A percentile compares a stretch with the other conserved stretches of the same genome.
phyloP scores from a whole-genome alignment of 1,140 invertebrate species.

The Hestina assimilis region DNA sequence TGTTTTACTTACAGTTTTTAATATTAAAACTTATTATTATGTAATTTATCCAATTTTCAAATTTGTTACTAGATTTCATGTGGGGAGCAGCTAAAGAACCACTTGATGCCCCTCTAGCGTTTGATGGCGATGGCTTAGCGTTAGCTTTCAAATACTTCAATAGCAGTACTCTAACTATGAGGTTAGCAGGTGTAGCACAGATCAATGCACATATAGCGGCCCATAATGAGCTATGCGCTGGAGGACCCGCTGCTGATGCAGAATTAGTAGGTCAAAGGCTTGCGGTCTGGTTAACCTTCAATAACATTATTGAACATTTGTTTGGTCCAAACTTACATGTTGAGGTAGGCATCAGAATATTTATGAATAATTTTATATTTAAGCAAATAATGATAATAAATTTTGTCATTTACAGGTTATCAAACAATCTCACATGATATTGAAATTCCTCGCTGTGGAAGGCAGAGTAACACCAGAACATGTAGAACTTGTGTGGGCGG shows the following conservation, averaged over 20 bases:
- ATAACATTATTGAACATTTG: slow-evolving; percentile 95
- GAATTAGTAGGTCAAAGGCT: slow-evolving; percentile 91
- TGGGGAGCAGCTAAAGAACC: slow-evolving; percentile 96
- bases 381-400: not conserved
- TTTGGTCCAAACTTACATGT: slow-evolving; percentile 98
- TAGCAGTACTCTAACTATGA: slow-evolving; percentile 94
- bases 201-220: slow-evolving; percentile 95
- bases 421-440: slow-evolving; percentile 95
- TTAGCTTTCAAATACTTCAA: slow-evolving; percentile 97
- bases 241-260: slow-evolving; percentile 89
- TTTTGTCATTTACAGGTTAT: slow-evolving; percentile 82
- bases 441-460: slow-evolving; percentile 95
- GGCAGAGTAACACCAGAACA: slow-evolving; percentile 93
- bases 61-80: slow-evolving; percentile 86
- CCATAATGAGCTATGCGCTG: slow-evolving; percentile 93
- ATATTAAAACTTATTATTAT: not conserved
- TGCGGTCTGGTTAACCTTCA: slow-evolving; percentile 92
- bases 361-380: not conserved
- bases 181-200: slow-evolving; percentile 93
- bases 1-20: slow-evolving; percentile 1
- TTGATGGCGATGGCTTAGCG: slow-evolving; percentile 93
- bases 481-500: slow-evolving; percentile 95
- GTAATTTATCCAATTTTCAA: not conserved
- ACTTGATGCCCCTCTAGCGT: slow-evolving; percentile 89
- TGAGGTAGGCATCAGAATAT: slow-evolving; percentile 80